These are phyloP conservation scores for Myotis planiceps DNA, from an alignment of 2,797 vertebrate species.

Conservation along the genomic window DNA sequence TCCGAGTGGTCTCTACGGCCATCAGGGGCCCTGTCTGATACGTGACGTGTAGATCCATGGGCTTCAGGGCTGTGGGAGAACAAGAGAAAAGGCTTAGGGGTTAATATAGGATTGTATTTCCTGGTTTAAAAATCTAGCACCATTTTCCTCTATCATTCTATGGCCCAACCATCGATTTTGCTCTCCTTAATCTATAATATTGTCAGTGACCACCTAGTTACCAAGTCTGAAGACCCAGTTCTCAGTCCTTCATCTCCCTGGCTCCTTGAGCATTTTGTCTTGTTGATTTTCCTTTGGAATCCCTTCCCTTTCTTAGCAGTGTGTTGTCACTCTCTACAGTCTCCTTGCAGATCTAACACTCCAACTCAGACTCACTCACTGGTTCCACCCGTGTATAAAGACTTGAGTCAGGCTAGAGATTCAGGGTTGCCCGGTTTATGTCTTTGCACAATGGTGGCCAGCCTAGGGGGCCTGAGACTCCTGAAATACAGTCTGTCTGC, in stretches of 20 bases:
- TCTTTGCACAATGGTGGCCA: neutral
- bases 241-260: neutral
- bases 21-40: conserved; percentile 45
- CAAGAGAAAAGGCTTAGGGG: neutral
- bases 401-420: neutral
- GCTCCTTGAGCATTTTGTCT: neutral
- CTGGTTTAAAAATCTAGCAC: neutral
- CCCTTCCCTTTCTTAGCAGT: neutral
- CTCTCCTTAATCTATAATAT: neutral
- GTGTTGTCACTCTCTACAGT: neutral
- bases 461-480: neutral
- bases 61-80: conserved; percentile 43
- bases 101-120: neutral
- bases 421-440: neutral
- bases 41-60: neutral
- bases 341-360: neutral
- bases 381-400: neutral
- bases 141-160: neutral
- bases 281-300: neutral
- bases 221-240: neutral
- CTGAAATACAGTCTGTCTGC: neutral
- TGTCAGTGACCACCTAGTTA: neutral
- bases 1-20: neutral
- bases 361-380: neutral
- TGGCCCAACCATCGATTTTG: neutral